Evolutionary conservation across 2,888 invertebrate genomes (phyloP), one percentile per base, ranked within the genome.

Genomic region (Adelognathus sp.): DNA sequence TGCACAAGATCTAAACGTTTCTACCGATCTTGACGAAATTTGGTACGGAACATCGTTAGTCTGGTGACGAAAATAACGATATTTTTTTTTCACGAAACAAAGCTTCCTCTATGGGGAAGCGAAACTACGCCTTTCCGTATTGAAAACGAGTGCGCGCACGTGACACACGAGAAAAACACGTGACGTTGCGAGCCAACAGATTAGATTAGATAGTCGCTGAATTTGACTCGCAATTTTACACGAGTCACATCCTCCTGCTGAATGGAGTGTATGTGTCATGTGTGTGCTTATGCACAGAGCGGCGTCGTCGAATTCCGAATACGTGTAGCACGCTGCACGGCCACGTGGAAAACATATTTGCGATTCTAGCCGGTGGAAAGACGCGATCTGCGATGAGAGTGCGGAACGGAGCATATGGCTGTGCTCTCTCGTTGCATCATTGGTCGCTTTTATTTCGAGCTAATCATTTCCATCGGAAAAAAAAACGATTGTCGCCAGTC

Each of bases 261-360:
- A 72, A 63, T 71, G 5, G 11, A 24, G 18, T 46, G 4, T 50
- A 24, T 3, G n/a, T n/a, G n/a, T n/a, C n/a, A 50, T 9, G n/a
- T 36, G n/a, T 36, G n/a, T 36, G n/a, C 7, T 11, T 1, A 3
- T 36, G 16, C 4, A 29, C 5, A 58, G 39, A 71, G n/a, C 61
- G 61, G 54, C 33, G 14, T 14, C 41, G 36, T 63, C 41, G 16
- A 18, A 61, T 39, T 33, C 14, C 16, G 11, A 16, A 24, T 16
- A 27, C 39, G 50, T 16, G n/a, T n/a, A n/a, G 46, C 24, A 61
- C n/a, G 16, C 39, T 14, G 14, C 3, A 16, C 41, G 54, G 31
- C 61, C 71, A 72, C 71, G 71, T 72, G 71, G 71, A 29, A 70
- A 52, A 61, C 21, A 54, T n/a, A n/a, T n/a, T 50, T 5, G 50